Base-by-base conservation (phyloP, 2,797 vertebrate species). In the Balearica regulorum region DNA sequence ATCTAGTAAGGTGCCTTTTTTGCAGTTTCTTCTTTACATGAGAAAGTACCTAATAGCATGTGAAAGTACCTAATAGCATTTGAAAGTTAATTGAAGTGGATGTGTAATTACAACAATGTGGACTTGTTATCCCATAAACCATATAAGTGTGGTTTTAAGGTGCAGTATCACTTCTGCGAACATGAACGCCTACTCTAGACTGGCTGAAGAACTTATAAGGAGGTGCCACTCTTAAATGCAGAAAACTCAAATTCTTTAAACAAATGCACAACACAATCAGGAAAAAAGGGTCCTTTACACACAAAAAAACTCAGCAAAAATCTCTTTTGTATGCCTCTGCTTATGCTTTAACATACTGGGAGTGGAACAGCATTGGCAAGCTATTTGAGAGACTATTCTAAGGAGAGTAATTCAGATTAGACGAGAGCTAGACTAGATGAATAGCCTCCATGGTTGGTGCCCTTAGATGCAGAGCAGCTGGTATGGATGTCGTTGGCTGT, bases 121-220 rank as follows among this genome's bases (percentile, higher is more conserved):
- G 35, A 54, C 10, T 69, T 12, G 5, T n/a, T 66, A 37, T 82
- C 46, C 41, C 33, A 26, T 48, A 41, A 51, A 39, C 33, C 54
- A 12, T 31, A 44, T 29, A 35, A 46, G 46, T 58, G 21, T 60
- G 51, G 13, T 61, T 87, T 83, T 37, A 75, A 76, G 64, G 73
- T 54, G 26, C 33, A 13, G 22, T 35, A 29, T 76, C 33, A 8
- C 29, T 68, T 72, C 64, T 72, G 33, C 64, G 80, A 35, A 54
- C 0, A 1, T 19, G 33, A 44, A 39, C 0, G 0, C 12, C 55
- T 75, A 2, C 28, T 53, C 39, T 72, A 25, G 43, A 22, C 58
- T 44, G 35, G 25, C 35, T 80, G 58, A 66, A 61, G 73, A 62
- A 18, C 51, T 29, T 25, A 5, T 51, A 22, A 76, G 24, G 58